phyloP scores from a whole-genome alignment of 2,113 vertebrate genomes.

The Cochlearius cochlearius region DNA sequence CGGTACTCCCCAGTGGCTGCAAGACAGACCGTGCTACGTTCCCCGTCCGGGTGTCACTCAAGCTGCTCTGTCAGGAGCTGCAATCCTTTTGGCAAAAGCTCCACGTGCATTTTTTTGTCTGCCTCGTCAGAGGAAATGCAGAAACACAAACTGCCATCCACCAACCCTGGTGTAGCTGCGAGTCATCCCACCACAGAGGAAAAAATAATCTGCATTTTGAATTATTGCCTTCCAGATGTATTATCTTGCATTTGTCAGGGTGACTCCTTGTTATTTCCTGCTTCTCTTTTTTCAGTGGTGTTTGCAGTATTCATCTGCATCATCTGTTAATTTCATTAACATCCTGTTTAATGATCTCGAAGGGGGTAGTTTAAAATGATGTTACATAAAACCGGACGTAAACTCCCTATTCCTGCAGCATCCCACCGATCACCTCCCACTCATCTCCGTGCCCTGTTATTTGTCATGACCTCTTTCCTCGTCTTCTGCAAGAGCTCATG shows the following conservation, averaged over 20 bases:
- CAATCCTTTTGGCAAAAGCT: not conserved
- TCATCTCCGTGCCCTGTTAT: not conserved
- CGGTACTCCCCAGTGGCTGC: not conserved
- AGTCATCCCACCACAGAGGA: not conserved
- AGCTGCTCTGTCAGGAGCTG: not conserved
- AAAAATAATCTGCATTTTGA: conserved; percentile 30
- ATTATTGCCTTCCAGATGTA: conserved; percentile 38
- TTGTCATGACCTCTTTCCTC: not conserved
- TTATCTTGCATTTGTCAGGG: conserved; percentile 28
- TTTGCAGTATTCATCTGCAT: conserved; percentile 43
- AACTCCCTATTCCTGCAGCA: not conserved
- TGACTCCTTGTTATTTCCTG: conserved; percentile 35
- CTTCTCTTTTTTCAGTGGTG: conserved; percentile 5
- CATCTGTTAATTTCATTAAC: conserved; percentile 62
- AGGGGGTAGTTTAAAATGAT: not conserved
- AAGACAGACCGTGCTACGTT: not conserved
- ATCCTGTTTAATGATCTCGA: conserved; percentile 11
- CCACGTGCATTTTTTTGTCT: not conserved
- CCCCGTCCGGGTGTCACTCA: not conserved
- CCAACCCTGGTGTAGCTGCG: not conserved
- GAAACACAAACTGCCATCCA: not conserved
- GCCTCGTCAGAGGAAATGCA: not conserved
- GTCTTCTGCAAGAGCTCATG: not conserved
- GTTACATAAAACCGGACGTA: conserved; percentile 30
- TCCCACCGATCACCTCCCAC: not conserved